These are phyloP conservation scores for Nyctereutes procyonoides DNA, from an alignment of 2,113 vertebrate genomes.

Conservation along the genomic window DNA sequence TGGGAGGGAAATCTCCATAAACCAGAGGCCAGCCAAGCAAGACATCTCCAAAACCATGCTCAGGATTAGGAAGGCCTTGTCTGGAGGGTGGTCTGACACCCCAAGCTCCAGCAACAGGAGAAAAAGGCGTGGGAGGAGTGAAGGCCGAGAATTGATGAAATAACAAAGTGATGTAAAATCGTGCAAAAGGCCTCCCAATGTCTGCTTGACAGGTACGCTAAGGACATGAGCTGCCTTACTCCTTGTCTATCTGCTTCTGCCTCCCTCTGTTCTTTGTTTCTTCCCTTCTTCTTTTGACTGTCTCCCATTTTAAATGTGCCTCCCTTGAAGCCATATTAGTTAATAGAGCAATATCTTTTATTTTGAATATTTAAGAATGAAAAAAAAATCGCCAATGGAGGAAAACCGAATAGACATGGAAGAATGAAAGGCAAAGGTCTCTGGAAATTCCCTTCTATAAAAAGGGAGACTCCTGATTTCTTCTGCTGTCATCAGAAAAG, in stretches of 20 bases:
- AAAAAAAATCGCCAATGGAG: not conserved
- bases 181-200: not conserved
- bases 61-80: not conserved
- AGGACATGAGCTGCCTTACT: not conserved
- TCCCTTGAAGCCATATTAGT: not conserved
- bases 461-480: not conserved
- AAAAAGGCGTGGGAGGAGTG: not conserved
- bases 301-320: not conserved
- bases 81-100: not conserved
- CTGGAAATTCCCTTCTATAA: not conserved
- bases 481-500: not conserved
- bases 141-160: not conserved
- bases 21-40: not conserved
- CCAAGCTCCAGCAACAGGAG: not conserved
- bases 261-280: not conserved
- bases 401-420: not conserved
- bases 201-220: not conserved
- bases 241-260: not conserved
- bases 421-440: not conserved
- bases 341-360: not conserved
- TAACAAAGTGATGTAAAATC: not conserved
- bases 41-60: not conserved
- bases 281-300: not conserved
- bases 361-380: not conserved
- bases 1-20: slow-evolving; percentile 6